Evolutionary conservation across 2,797 vertebrate species (phyloP).

Genomic region (Schizopygopsis malacanthus): DNA sequence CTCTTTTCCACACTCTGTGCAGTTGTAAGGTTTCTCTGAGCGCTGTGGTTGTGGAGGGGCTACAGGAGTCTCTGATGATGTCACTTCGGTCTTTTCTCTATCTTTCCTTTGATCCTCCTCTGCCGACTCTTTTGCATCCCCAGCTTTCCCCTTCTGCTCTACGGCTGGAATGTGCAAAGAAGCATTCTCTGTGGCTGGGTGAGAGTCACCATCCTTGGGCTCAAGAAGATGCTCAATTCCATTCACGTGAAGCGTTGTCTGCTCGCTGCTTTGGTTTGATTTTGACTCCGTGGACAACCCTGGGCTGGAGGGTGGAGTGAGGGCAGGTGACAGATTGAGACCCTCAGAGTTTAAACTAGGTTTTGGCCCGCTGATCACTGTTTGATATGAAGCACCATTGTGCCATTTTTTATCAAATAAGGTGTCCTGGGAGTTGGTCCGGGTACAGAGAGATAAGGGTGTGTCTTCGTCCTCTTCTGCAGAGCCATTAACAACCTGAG

Average conservation of each 20-base stretch:
- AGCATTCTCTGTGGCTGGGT: slow-evolving; percentile 9
- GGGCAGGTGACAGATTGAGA: slow-evolving; percentile 61
- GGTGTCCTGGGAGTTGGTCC: slow-evolving; percentile 52
- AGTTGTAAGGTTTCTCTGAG: slow-evolving; percentile 83
- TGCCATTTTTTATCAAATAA: slow-evolving; percentile 46
- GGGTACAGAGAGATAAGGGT: slow-evolving; percentile 76
- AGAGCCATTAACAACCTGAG: slow-evolving; percentile 59
- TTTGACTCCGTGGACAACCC: slow-evolving; percentile 51
- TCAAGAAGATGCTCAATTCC: slow-evolving; percentile 44
- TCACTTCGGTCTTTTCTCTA: slow-evolving; percentile 56
- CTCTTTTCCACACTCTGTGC: slow-evolving; percentile 82
- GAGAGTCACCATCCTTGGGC: slow-evolving; percentile 23
- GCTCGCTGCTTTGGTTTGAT: slow-evolving; percentile 51
- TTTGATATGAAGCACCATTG: slow-evolving; percentile 27
- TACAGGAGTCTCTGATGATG: slow-evolving; percentile 47
- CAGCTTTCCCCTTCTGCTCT: slow-evolving; percentile 44
- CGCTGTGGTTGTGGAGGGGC: slow-evolving; percentile 65
- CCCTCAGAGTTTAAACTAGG: slow-evolving; percentile 53
- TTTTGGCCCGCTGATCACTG: slow-evolving; percentile 49
- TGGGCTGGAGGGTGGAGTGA: slow-evolving; percentile 71
- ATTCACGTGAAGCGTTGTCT: slow-evolving; percentile 53
- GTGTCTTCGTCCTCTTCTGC: slow-evolving; percentile 66
- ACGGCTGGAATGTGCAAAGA: slow-evolving; percentile 6
- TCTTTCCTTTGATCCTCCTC: slow-evolving; percentile 57
- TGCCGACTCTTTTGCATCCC: slow-evolving; percentile 55